Base-by-base conservation (phyloP, 2,113 vertebrate genomes). In the Campylomormyrus numenius region DNA sequence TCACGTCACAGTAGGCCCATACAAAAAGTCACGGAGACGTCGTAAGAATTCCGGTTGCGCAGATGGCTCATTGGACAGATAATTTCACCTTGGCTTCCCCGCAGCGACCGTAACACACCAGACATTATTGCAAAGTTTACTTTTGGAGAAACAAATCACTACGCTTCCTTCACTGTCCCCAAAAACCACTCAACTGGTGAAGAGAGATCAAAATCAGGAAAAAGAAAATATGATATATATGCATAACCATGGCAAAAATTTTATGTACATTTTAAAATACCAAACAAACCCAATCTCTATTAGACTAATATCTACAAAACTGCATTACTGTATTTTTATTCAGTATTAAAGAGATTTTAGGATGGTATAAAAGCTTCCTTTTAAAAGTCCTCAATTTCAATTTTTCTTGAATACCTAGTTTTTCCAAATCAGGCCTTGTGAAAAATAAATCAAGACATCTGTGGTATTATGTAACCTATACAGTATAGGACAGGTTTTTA, bases 71-170 rank as follows among this genome's bases (percentile, higher is more conserved):
- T 92, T 96, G 95, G 95, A 95, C 91, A 94, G 93, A 35, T 42
- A 27, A 48, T 93, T 92, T 90, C 92, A 92, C 93, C 93, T 84
- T 88, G 85, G 42, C 87, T 90, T 92, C 92, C 93, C 93, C 91
- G 91, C 35, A 93, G 39, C 85, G 7, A 87, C 89, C 31, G 45
- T 88, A 91, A 91, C 58, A 91, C 84, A 89, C 91, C 91, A 90
- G 91, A 94, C 94, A 87, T 96, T 96, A 97, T 97, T 97, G 96
- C 97, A 93, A 96, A 96, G 95, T 95, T 93, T 94, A 58, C 52
- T 42, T 88, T 58, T 66, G 53, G 87, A 62, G 35, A 21, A 62
- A 58, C 19, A 53, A 53, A 24, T 84, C 27, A 62, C 24, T 13
- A 5, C 5, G 77, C 31, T 49, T 85, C 88, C 48, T 70, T 62